phyloP scores from a whole-genome alignment of 2,888 invertebrate genomes.

The Carabus problematicus region DNA sequence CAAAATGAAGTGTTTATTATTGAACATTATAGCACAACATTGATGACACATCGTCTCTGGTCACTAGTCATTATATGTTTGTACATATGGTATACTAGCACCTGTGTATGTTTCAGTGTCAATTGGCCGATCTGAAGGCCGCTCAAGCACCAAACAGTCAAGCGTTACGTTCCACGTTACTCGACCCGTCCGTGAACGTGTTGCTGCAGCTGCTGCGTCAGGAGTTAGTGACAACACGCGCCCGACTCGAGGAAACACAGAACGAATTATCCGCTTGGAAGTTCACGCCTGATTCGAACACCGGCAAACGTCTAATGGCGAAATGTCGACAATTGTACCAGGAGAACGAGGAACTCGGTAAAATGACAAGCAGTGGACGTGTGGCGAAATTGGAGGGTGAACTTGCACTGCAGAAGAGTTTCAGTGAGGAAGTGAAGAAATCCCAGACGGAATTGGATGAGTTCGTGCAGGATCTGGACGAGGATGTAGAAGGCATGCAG shows the following conservation, averaged over 20 bases:
- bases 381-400: slow-evolving; percentile 96
- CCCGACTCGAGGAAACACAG: slow-evolving; percentile 94
- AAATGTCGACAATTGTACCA: slow-evolving; percentile 94
- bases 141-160: slow-evolving; percentile 76
- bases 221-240: slow-evolving; percentile 87
- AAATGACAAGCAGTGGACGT: slow-evolving; percentile 92
- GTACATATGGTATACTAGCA: slow-evolving; percentile 1
- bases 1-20: too few species aligned
- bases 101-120: slow-evolving; percentile 71
- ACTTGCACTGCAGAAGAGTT: slow-evolving; percentile 91
- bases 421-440: slow-evolving; percentile 95
- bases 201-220: slow-evolving; percentile 89
- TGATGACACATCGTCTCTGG: too few species aligned
- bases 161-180: slow-evolving; percentile 79
- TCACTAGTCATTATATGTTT: neutral
- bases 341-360: slow-evolving; percentile 97
- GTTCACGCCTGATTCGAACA: slow-evolving; percentile 99
- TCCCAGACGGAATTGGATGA: slow-evolving; percentile 97
- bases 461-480: slow-evolving; percentile 93
- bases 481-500: slow-evolving; percentile 98
- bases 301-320: slow-evolving; percentile 97
- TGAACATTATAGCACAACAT: too few species aligned
- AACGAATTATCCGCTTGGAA: slow-evolving; percentile 99
- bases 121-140: slow-evolving; percentile 92
- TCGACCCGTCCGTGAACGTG: slow-evolving; percentile 96